Evolutionary conservation across 1,140 invertebrate species (phyloP), one percentile per base, ranked within the genome.

Genomic region (Acromyrmex charruanus): DNA sequence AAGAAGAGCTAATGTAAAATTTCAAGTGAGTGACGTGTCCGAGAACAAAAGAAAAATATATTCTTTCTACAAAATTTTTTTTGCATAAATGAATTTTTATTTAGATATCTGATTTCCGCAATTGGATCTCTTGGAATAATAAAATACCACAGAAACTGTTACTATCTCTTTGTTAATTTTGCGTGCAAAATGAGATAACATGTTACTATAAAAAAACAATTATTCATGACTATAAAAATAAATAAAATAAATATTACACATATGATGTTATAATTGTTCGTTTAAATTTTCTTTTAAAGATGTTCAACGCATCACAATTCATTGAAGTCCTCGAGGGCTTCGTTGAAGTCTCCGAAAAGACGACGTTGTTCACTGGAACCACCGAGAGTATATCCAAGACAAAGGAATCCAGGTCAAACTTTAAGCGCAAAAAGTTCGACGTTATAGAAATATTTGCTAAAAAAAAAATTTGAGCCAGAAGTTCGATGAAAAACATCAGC

Each of bases 341-440:
- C 80, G 63, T 90, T 90, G 89, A 90, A 87, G 51, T 90, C 89
- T 90, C 89, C 86, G 31, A 66, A 53, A 66, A 14, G 31, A 65
- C 16, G 16, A 55, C 14, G 35, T 53, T 10, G 49, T 25, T 25
- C 49, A 5, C 16, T 69, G 7, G n/a, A 66, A 55, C 16, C 10
- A 31, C 5, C 21, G 14, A 71, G 18, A 3, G 9, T 10, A 4
- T 12, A 18, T 18, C 5, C 10, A 28, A 10, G 21, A 28, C 9
- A 14, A 28, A 18, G 21, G 5, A 28, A 44, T 75, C 14, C 21
- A 31, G 28, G 51, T 58, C 66, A 28, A 18, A 80, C 39, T 61
- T 44, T n/a, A 66, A 31, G 49, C 1, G 2, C 5, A 9, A 75
- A 53, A 65, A 10, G 31, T 9, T 53, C 5, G 4, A 49, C 9